phyloP scores from a whole-genome alignment of 2,888 invertebrate species.

The Drosophila merina region DNA sequence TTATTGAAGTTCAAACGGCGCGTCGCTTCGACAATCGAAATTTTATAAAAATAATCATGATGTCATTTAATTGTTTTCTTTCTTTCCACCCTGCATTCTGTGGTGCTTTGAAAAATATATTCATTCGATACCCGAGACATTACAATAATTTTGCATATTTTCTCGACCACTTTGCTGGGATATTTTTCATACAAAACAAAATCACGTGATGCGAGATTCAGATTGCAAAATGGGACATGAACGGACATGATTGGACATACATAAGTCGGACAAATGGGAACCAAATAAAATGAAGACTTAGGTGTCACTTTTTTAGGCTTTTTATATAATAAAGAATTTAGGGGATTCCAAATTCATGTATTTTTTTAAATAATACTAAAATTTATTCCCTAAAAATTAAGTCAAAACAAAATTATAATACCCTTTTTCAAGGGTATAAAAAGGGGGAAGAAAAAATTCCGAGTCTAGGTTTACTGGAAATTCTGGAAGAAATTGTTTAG shows the following conservation, averaged over 20 bases:
- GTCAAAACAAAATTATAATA: too few species aligned
- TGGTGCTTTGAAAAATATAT: conserved; percentile 19
- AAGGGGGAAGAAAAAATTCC: too few species aligned
- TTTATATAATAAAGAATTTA: too few species aligned
- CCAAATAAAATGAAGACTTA: neutral
- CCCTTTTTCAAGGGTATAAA: too few species aligned
- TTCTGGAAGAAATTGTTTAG: too few species aligned
- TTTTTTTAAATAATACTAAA: too few species aligned
- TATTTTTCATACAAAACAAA: neutral
- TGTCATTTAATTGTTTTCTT: conserved; percentile 58
- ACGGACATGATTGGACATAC: neutral
- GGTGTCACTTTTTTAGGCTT: too few species aligned
- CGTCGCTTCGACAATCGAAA: neutral
- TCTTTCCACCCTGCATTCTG: conserved; percentile 19
- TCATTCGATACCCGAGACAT: conserved; percentile 13
- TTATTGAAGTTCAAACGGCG: conserved; percentile 69
- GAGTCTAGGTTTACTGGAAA: too few species aligned
- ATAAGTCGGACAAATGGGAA: conserved; percentile 1
- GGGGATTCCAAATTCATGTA: too few species aligned
- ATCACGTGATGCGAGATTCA: conserved; percentile 24
- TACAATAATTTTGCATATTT: neutral
- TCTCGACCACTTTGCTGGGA: too few species aligned
- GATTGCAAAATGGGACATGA: neutral
- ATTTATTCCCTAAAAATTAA: too few species aligned
- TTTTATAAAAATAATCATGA: conserved; percentile 55